Conservation (phyloP, 2,888 invertebrate genomes). For the Tinea trinotella region DNA sequence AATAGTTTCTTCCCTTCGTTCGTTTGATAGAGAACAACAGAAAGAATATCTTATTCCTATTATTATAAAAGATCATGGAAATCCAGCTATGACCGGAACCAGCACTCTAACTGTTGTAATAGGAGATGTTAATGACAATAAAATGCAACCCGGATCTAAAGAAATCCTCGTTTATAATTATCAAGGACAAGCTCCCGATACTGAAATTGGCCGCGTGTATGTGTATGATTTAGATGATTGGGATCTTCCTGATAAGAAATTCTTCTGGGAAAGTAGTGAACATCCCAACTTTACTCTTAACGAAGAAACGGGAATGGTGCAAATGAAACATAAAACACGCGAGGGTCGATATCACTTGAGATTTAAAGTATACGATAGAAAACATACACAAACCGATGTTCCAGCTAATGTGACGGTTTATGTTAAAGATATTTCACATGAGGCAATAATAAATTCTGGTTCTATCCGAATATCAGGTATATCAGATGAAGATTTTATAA, state of each 20-base stretch:
- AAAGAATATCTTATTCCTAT: constrained; percentile 98
- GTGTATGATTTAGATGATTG: constrained; percentile 98
- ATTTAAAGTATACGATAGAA: constrained; percentile 93
- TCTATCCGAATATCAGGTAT: constrained; percentile 94
- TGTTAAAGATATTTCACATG: constrained; percentile 94
- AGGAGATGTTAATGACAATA: constrained; percentile 98
- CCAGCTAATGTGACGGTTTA: constrained; percentile 97
- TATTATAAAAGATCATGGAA: constrained; percentile 96
- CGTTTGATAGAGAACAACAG: constrained; percentile 95
- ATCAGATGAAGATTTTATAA: constrained; percentile 96
- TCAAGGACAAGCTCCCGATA: constrained; percentile 89
- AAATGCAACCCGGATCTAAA: constrained; percentile 98
- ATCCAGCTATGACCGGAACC: constrained; percentile 96
- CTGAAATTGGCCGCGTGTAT: constrained; percentile 95
- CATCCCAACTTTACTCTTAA: constrained; percentile 91
- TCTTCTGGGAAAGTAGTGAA: constrained; percentile 92
- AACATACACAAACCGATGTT: constrained; percentile 95
- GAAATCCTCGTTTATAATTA: constrained; percentile 98
- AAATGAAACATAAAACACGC: constrained; percentile 93
- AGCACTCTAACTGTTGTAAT: constrained; percentile 96
- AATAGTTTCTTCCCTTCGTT: constrained; percentile 92
- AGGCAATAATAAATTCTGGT: constrained; percentile 95
- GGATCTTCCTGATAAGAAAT: constrained; percentile 98
- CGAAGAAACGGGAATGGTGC: constrained; percentile 94
- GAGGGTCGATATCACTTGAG: constrained; percentile 88